Conservation (phyloP, 2,113 vertebrate species). For the Notarius lentiginosus region DNA sequence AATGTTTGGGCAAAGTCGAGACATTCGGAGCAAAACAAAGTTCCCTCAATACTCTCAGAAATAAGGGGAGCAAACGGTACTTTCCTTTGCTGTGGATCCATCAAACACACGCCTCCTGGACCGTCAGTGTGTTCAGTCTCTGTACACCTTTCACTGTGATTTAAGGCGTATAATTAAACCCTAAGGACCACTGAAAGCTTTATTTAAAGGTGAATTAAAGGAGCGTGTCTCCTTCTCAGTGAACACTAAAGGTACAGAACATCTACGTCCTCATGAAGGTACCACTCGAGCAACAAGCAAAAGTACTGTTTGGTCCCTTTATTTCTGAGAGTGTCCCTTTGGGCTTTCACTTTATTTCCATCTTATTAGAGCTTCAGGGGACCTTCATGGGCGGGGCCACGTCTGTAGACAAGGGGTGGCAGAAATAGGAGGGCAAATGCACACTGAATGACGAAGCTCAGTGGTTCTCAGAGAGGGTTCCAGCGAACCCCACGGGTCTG, state of each 20-base stretch:
- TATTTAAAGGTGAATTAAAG: neutral
- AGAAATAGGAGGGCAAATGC: neutral
- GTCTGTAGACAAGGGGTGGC: neutral
- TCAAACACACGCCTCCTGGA: neutral
- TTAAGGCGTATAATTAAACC: neutral
- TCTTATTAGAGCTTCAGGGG: neutral
- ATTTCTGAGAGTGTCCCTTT: neutral
- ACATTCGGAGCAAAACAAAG: constrained; percentile 41
- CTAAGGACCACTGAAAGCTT: neutral
- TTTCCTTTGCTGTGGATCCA: neutral
- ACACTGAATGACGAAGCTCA: neutral
- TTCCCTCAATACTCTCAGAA: neutral
- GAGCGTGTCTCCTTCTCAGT: neutral
- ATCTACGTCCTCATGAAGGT: neutral
- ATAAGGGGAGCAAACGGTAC: neutral
- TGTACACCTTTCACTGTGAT: neutral
- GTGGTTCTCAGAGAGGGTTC: neutral
- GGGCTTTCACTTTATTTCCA: neutral
- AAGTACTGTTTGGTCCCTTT: neutral
- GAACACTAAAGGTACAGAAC: neutral
- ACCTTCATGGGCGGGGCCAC: neutral
- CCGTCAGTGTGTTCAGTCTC: neutral
- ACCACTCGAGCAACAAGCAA: neutral
- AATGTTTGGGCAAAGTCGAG: constrained; percentile 81
- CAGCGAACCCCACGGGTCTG: too few relatives aligned